Conservation (phyloP, 2,113 vertebrate species). For the Oreochromis aureus region DNA sequence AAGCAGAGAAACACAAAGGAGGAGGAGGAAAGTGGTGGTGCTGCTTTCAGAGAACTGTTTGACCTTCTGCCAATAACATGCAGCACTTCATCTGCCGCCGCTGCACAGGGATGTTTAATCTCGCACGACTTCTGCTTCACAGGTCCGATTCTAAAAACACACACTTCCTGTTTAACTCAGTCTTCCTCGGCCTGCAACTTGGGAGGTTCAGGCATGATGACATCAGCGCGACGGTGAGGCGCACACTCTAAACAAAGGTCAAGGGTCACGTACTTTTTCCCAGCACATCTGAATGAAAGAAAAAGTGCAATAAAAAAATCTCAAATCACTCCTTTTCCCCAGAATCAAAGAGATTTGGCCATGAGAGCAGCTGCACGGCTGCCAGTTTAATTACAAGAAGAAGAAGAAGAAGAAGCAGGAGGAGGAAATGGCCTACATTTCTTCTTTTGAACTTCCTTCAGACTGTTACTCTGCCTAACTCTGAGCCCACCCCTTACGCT, state of each 20-base stretch:
- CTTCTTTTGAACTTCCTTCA: background rate
- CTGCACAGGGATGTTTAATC: background rate
- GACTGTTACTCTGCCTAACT: background rate
- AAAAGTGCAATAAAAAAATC: background rate
- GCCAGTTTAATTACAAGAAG: background rate
- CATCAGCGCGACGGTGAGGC: fast-evolving
- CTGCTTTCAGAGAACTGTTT: background rate
- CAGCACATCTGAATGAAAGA: background rate
- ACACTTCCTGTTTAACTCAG: background rate
- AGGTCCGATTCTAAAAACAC: background rate
- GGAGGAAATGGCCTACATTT: background rate
- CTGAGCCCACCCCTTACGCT: background rate
- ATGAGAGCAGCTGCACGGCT: background rate
- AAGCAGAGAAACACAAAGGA: background rate
- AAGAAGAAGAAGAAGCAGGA: background rate
- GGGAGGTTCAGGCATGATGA: background rate
- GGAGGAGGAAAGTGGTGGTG: background rate
- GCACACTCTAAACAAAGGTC: background rate
- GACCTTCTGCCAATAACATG: background rate
- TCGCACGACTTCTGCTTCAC: background rate
- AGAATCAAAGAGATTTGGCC: background rate
- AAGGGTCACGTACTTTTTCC: background rate
- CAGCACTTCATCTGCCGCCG: background rate
- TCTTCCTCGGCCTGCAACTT: background rate
- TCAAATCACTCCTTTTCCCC: background rate